Percentiles rank a stretch among this genome's conserved stretches.
These are phyloP conservation scores for Xylota sylvarum DNA, from an alignment of 2,888 invertebrate genomes.

Conservation along the genomic window DNA sequence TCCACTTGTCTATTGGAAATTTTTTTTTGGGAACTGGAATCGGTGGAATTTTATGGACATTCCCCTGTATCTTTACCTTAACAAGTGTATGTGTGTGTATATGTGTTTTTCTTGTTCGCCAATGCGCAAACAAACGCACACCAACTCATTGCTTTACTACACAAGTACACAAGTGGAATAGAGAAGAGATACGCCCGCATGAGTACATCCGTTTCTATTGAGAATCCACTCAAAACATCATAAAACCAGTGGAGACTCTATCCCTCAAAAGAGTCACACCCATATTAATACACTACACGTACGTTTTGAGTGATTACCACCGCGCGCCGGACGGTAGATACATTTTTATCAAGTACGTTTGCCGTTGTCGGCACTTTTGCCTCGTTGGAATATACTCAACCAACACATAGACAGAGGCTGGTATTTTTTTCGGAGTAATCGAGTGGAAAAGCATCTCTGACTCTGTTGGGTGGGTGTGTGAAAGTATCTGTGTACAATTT, in stretches of 20 bases:
- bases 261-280: constrained; percentile 30
- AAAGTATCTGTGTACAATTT: constrained; percentile 9
- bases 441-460: constrained; percentile 24
- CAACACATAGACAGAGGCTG: background rate
- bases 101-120: constrained; percentile 48
- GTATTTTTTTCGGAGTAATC: constrained; percentile 54
- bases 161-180: constrained; percentile 3
- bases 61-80: constrained; percentile 40
- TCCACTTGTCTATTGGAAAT: constrained; percentile 66
- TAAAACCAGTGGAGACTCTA: constrained; percentile 6
- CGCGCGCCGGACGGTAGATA: background rate
- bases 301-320: constrained; percentile 20
- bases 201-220: constrained; percentile 69
- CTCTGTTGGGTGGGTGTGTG: constrained; percentile 4
- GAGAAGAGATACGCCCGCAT: constrained; percentile 65
- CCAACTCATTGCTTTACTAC: background rate
- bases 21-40: constrained; percentile 45
- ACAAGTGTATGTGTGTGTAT: constrained; percentile 33
- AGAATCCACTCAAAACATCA: constrained; percentile 37
- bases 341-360: constrained; percentile 3
- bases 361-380: constrained; percentile 1
- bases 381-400: constrained; percentile 28
- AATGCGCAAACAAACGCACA: constrained; percentile 67
- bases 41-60: constrained; percentile 65
- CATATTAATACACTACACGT: background rate